Conservation (phyloP, 1,140 invertebrate species). For the Melipona quadrifasciata region DNA sequence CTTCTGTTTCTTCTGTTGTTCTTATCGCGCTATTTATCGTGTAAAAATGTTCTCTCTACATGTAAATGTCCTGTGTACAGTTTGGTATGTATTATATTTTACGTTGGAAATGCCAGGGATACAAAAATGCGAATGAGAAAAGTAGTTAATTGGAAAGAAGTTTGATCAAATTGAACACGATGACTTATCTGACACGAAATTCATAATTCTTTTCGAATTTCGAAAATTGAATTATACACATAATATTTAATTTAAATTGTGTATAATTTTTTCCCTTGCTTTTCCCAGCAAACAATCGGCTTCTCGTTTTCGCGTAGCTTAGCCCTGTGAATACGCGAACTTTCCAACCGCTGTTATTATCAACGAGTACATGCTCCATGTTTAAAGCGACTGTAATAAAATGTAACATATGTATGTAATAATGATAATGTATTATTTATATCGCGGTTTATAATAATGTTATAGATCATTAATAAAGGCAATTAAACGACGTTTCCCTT, state of each 20-base stretch:
- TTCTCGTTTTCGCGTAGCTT: background rate
- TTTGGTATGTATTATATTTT: constrained; percentile 26
- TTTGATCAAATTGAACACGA: background rate
- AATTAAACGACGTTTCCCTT: background rate
- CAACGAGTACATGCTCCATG: background rate
- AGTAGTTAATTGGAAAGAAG: background rate
- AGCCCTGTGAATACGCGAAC: constrained; percentile 36
- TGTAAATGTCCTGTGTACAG: constrained; percentile 41
- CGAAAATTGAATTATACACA: background rate
- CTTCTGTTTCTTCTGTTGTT: background rate
- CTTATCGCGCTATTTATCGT: constrained; percentile 38
- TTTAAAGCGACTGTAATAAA: constrained; percentile 54
- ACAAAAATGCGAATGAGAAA: too few species aligned
- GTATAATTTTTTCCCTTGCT: background rate
- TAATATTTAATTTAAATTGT: too few species aligned
- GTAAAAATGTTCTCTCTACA: background rate
- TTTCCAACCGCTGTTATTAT: background rate
- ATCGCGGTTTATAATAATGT: constrained; percentile 10
- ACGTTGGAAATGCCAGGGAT: constrained; percentile 24
- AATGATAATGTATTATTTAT: constrained; percentile 55
- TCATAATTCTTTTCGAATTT: background rate
- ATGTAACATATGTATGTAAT: constrained; percentile 56
- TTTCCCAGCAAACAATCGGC: background rate
- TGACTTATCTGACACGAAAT: background rate
- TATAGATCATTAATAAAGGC: constrained; percentile 43